Evolutionary conservation across 2,888 invertebrate genomes (phyloP), one percentile per base, ranked within the genome.

Genomic region (Epinotia bilunana): DNA sequence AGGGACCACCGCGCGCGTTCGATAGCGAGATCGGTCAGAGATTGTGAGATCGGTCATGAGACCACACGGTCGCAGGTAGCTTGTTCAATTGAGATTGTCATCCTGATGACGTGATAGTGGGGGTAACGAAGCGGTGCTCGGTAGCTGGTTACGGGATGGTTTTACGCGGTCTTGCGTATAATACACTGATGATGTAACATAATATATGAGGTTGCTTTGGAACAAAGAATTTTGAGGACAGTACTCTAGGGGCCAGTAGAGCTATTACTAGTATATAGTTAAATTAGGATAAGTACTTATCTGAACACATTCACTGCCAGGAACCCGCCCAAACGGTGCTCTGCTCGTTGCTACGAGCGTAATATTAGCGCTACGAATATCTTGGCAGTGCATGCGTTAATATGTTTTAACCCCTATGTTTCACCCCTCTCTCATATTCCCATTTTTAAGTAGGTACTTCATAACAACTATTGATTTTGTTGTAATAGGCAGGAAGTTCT

Each of bases 41-140:
- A 93, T 93, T 91, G 91, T 87, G 86, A 87, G 90, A 91, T 91
- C 88, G 87, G 83, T 88, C 84, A 86, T 84, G 85, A 88, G 93
- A 93, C 94, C 94, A 94, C 94, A 94, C 93, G 88, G 86, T 88
- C 86, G 88, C 92, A 92, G 92, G 93, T 92, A 93, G 93, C 90
- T 87, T 83, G 93, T 92, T 93, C 91, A 91, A 94, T 92, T 90
- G 88, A 90, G 94, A 94, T 94, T 94, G 94, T 94, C 94, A 93
- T 94, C 93, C 88, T 88, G 84, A 84, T 86, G 90, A 91, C 87
- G 89, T 88, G 93, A 93, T 93, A 92, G 86, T 78, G 77, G 81
- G 79, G 85, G 90, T 93, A 93, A 94, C 93, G 93, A 93, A 93
- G 91, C 90, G 88, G 88, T 86, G 90, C 90, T 87, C 84, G 84